A percentile compares a stretch with the other conserved stretches of the same genome.
phyloP scores from a whole-genome alignment of 1,140 invertebrate genomes.

The Euborellia annulipes region DNA sequence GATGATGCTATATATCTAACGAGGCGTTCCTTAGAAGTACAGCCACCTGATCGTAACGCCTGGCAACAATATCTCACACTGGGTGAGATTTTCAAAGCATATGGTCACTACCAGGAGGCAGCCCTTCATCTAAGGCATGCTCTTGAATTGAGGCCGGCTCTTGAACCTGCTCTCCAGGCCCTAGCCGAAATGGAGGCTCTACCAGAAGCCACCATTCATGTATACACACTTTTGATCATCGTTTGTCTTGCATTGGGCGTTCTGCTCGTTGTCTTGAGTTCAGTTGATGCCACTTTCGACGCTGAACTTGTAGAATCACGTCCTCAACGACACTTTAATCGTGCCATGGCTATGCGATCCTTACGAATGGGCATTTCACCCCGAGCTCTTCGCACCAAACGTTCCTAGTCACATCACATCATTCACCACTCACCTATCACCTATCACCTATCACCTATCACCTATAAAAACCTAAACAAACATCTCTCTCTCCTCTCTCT shows the following conservation, averaged over 20 bases:
- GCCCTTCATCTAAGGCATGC: slow-evolving; percentile 62
- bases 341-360: slow-evolving; percentile 71
- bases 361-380: slow-evolving; percentile 36
- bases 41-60: slow-evolving; percentile 63
- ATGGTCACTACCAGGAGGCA: slow-evolving; percentile 69
- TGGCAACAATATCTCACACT: slow-evolving; percentile 84
- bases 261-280: slow-evolving; percentile 61
- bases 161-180: slow-evolving; percentile 56
- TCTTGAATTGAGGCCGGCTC: slow-evolving; percentile 64
- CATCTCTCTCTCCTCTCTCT: too few relatives aligned
- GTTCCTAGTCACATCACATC: too few relatives aligned
- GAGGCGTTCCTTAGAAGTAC: slow-evolving; percentile 49
- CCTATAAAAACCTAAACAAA: too few relatives aligned
- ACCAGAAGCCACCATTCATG: slow-evolving; percentile 52
- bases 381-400: slow-evolving; percentile 25
- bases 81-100: slow-evolving; percentile 71
- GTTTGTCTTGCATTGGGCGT: slow-evolving; percentile 65
- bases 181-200: slow-evolving; percentile 62
- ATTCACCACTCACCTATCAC: too few relatives aligned
- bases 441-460: too few relatives aligned
- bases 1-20: slow-evolving; percentile 79
- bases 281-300: slow-evolving; percentile 42
- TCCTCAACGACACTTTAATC: slow-evolving; percentile 56
- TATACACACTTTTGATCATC: slow-evolving; percentile 73
- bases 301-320: slow-evolving; percentile 23